Percentiles rank a stretch among this genome's conserved stretches.
These are phyloP conservation scores for Pomacea maculata DNA, from an alignment of 1,140 invertebrate genomes.

Conservation along the genomic window DNA sequence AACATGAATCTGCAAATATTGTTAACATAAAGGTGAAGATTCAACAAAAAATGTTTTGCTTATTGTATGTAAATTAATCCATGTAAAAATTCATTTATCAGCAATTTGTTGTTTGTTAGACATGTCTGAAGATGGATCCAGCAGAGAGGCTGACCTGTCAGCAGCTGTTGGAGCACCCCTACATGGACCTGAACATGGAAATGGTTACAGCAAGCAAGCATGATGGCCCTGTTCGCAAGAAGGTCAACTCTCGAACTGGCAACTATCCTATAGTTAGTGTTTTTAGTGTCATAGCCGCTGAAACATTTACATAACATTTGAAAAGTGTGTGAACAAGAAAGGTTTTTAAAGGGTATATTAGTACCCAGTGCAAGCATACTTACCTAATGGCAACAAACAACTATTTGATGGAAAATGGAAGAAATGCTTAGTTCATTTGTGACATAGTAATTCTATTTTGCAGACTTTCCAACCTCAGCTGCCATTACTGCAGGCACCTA, in stretches of 20 bases:
- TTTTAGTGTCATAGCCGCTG: neutral
- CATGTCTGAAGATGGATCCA: constrained; percentile 95
- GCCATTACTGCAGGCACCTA: constrained; percentile 16
- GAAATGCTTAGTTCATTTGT: neutral
- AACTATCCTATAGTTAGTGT: constrained; percentile 37
- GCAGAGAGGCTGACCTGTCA: constrained; percentile 87
- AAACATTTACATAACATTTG: neutral
- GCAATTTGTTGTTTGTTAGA: constrained; percentile 67
- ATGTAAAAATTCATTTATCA: no score
- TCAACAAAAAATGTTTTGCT: no score
- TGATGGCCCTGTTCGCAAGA: constrained; percentile 34
- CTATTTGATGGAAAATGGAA: neutral
- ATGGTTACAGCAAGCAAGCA: constrained; percentile 38
- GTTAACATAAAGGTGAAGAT: no score
- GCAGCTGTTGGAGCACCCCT: constrained; percentile 86
- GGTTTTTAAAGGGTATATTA: neutral
- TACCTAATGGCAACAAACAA: neutral
- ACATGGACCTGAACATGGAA: constrained; percentile 72
- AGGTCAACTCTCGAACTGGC: constrained; percentile 37
- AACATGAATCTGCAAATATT: no score
- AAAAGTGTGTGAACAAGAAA: neutral
- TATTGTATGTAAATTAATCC: no score
- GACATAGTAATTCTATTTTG: neutral
- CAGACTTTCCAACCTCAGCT: constrained; percentile 32
- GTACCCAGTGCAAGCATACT: neutral